A percentile compares a stretch with the other conserved stretches of the same genome.
Conservation (phyloP, 2,113 vertebrate genomes). For the Anser cygnoides region DNA sequence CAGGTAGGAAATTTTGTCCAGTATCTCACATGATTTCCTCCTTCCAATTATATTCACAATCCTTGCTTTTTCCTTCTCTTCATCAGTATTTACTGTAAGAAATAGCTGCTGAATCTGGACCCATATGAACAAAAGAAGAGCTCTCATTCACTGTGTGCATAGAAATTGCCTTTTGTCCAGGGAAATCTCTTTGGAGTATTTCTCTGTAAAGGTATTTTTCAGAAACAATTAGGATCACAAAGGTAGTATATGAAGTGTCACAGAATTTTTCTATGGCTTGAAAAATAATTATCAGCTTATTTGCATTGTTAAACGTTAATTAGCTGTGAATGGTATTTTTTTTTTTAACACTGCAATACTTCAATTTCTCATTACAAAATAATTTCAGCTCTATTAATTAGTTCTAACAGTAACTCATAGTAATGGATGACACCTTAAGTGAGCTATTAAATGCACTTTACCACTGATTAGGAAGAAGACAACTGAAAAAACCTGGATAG, state of each 20-base stretch:
- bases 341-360: constrained; percentile 34
- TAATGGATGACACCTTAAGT: constrained; percentile 74
- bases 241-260: constrained; percentile 54
- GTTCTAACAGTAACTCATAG: constrained; percentile 71
- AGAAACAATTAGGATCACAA: constrained; percentile 61
- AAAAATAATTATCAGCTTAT: constrained; percentile 62
- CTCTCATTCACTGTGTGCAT: neutral
- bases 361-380: constrained; percentile 73
- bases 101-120: rapidly evolving
- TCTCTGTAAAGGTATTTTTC: constrained; percentile 44
- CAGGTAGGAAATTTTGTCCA: neutral
- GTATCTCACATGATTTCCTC: neutral
- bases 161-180: constrained; percentile 5
- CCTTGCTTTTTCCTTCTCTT: neutral
- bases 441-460: constrained; percentile 69
- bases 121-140: neutral
- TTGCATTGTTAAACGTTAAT: constrained; percentile 59
- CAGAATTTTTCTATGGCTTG: constrained; percentile 56
- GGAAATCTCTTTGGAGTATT: neutral
- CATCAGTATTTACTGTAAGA: neutral
- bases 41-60: neutral
- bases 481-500: constrained; percentile 53
- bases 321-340: constrained; percentile 54
- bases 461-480: constrained; percentile 63
- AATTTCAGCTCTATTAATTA: constrained; percentile 72